Percentiles rank a stretch among this genome's conserved stretches.
These are phyloP conservation scores for Drosophila takahashii DNA, from an alignment of 1,140 invertebrate species.

Conservation along the genomic window DNA sequence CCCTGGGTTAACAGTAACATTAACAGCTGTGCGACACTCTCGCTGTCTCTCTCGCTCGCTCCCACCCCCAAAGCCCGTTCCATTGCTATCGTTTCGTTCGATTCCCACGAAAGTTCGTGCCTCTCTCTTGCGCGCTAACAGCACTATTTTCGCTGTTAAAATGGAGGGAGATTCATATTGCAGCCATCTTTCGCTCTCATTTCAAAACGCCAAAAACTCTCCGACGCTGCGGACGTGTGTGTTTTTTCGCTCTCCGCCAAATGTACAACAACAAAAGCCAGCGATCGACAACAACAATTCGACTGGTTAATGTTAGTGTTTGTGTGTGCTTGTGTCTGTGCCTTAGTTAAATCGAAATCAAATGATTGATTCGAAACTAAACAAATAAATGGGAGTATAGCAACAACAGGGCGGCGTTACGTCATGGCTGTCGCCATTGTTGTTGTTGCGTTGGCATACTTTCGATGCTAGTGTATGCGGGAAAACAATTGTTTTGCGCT, in stretches of 20 bases:
- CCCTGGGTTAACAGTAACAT: constrained; percentile 8
- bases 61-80: constrained; percentile 2
- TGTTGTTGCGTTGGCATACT: constrained; percentile 49
- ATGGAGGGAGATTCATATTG: not conserved
- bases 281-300: constrained; percentile 7
- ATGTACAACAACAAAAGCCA: constrained; percentile 1
- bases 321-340: constrained; percentile 16
- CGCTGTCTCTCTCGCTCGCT: not conserved
- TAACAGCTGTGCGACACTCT: constrained; percentile 25
- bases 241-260: constrained; percentile 14
- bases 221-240: constrained; percentile 40
- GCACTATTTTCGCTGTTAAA: constrained; percentile 19
- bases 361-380: constrained; percentile 35
- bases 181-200: not conserved
- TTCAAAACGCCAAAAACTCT: constrained; percentile 15
- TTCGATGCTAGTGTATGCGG: constrained; percentile 24
- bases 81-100: not conserved
- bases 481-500: constrained; percentile 33
- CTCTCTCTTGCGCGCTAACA: constrained; percentile 21
- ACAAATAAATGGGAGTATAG: constrained; percentile 26
- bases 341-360: constrained; percentile 30
- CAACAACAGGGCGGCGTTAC: constrained; percentile 26
- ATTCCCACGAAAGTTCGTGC: too few species aligned
- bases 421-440: constrained; percentile 48
- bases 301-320: not conserved